Percentiles rank a stretch among this genome's conserved stretches.
Conservation (phyloP, 2,888 invertebrate species). For the Thera britannica region DNA sequence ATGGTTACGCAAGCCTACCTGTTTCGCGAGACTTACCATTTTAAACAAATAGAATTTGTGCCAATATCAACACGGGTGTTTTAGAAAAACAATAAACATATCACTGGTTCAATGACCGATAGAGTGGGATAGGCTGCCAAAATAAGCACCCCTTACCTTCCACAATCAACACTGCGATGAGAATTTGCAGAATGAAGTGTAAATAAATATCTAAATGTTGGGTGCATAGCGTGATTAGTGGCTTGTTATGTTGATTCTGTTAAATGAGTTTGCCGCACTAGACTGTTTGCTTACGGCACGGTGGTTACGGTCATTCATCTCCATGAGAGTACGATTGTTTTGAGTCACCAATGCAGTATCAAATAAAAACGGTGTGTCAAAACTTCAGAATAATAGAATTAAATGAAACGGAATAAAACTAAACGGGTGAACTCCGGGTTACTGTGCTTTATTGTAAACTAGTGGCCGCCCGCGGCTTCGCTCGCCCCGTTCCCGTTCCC, state of each 20-base stretch:
- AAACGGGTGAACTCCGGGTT: too few species aligned
- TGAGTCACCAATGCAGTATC: neutral
- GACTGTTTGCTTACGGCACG: neutral
- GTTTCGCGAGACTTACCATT: slow-evolving; percentile 71
- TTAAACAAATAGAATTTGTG: slow-evolving; percentile 79
- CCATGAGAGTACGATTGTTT: neutral
- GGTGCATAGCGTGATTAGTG: slow-evolving; percentile 16
- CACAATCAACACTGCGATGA: slow-evolving; percentile 55
- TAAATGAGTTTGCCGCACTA: neutral
- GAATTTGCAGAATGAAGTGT: slow-evolving; percentile 43
- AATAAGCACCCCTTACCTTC: slow-evolving; percentile 75
- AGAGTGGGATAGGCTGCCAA: slow-evolving; percentile 70
- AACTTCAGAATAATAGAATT: too few species aligned
- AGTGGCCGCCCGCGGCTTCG: too few species aligned
- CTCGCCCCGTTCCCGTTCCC: too few species aligned
- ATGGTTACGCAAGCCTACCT: slow-evolving; percentile 68
- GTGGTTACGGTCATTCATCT: neutral
- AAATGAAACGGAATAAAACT: too few species aligned
- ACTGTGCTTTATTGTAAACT: too few species aligned
- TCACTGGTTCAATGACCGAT: slow-evolving; percentile 71
- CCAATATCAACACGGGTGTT: slow-evolving; percentile 78
- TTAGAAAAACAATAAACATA: slow-evolving; percentile 80
- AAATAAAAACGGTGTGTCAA: too few species aligned
- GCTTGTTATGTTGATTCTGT: slow-evolving; percentile 14
- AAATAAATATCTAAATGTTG: slow-evolving; percentile 36